Evolutionary conservation across 2,797 vertebrate genomes (phyloP), one percentile per base, ranked within the genome.

Genomic region (Gobio occitaniae): DNA sequence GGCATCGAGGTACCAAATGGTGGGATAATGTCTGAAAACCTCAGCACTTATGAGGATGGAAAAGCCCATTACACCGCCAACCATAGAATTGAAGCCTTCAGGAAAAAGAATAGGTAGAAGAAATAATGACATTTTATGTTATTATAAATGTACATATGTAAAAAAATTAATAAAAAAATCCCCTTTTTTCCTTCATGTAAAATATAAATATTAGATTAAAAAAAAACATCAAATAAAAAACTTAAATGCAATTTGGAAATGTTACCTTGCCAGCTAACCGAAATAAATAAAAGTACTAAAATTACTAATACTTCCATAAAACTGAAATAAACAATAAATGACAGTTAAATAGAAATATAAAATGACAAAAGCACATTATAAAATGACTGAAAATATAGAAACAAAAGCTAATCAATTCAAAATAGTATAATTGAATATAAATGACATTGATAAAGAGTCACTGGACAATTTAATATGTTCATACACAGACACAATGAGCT

Each of bases 21-120:
- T 91, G 3, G 96, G 82, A 25, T 99, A 92, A 82, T 99, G 95
- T 91, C 97, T 96, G 91, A 96, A 99, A 74, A 99, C 98, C 89
- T 99, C 98, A 0, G 98, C 97, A 0, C 98, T 99, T 81, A 99
- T 95, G 12, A 99, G 96, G 88, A 99, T 99, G 84, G 98, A 99
- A 94, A 99, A 99, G 77, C 98, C 98, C 97, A 99, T 97, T 88
- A 98, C 90, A 1, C 96, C 96, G 3, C 98, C 98, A 59, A 99
- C 97, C 78, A 99, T 90, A 85, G 98, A 99, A 94, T 99, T 99
- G 91, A 99, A 99, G 78, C 96, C 98, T 99, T 89, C n/a, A 92
- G 85, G 47, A 48, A 90, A 15, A 25, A 32, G 63, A 44, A 6
- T 4, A 59, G 13, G 19, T 76, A 74, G 2, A 83, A 25, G 19